Conservation (phyloP, 2,888 invertebrate genomes). For the Chaitophorus viminalis region DNA sequence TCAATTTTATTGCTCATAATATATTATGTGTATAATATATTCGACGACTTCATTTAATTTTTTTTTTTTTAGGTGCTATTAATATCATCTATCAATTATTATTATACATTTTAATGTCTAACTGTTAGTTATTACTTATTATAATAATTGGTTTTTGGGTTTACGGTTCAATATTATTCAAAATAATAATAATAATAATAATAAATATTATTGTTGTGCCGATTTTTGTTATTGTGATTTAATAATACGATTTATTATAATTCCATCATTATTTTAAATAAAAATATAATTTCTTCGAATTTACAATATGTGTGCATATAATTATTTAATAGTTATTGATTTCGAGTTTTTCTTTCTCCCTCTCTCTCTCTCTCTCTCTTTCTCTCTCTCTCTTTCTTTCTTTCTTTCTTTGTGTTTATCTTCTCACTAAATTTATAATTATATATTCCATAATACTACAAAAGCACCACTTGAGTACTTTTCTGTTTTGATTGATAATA, state of each 20-base stretch:
- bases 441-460: neutral
- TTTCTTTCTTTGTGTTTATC: neutral
- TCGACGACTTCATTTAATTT: slow-evolving; percentile 4
- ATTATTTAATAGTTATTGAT: neutral
- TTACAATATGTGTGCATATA: neutral
- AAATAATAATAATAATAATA: slow-evolving; percentile 5
- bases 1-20: slow-evolving; percentile 47
- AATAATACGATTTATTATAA: slow-evolving; percentile 39
- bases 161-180: slow-evolving; percentile 26
- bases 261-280: slow-evolving; percentile 41
- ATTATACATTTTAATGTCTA: neutral
- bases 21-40: slow-evolving; percentile 3
- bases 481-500: neutral
- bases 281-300: slow-evolving; percentile 26
- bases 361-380: neutral
- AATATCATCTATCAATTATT: slow-evolving; percentile 14
- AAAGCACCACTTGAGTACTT: neutral
- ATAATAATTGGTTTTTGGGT: slow-evolving; percentile 46
- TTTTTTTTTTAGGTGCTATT: slow-evolving; percentile 48
- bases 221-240: slow-evolving; percentile 60
- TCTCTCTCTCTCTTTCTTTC: neutral
- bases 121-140: neutral
- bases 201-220: neutral
- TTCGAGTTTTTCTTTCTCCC: neutral
- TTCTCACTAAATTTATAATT: neutral